Evolutionary conservation across 2,797 vertebrate species (phyloP).

Genomic region (Semotilus atromaculatus): DNA sequence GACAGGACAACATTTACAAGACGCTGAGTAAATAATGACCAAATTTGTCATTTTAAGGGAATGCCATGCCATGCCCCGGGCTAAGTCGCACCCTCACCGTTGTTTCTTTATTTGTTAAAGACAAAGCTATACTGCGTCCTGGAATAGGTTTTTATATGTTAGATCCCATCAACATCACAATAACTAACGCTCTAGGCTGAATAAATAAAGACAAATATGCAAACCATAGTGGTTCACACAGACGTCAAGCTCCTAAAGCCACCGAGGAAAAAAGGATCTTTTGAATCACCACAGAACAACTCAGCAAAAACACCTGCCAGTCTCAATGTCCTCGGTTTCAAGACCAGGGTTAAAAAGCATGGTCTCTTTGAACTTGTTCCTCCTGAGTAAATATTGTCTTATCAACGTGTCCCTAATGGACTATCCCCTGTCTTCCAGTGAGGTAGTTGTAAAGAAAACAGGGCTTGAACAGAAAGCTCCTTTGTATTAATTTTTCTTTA

Average conservation of each 20-base stretch:
- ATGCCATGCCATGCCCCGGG: background rate
- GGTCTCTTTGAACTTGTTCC: slow-evolving; percentile 55
- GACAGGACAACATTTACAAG: background rate
- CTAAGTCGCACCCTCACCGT: slow-evolving; percentile 11
- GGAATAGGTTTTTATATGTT: slow-evolving; percentile 11
- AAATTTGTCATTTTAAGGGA: background rate
- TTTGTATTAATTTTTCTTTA: slow-evolving; percentile 41
- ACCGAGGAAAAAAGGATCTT: slow-evolving; percentile 21
- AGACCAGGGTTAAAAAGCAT: slow-evolving; percentile 54
- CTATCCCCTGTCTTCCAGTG: slow-evolving; percentile 53
- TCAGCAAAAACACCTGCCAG: slow-evolving; percentile 48
- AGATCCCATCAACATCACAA: slow-evolving; percentile 19
- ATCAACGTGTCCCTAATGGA: slow-evolving; percentile 55
- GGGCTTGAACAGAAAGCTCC: slow-evolving; percentile 35
- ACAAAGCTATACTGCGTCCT: slow-evolving; percentile 22
- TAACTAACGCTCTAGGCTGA: background rate
- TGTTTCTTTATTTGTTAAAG: slow-evolving; percentile 37
- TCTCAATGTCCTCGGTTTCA: slow-evolving; percentile 50
- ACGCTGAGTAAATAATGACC: background rate
- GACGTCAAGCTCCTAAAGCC: slow-evolving; percentile 6
- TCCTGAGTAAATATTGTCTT: slow-evolving; percentile 56
- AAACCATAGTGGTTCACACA: slow-evolving; percentile 16
- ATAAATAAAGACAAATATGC: slow-evolving; percentile 25
- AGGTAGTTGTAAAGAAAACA: slow-evolving; percentile 44
- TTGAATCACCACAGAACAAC: slow-evolving; percentile 37